A percentile compares a stretch with the other conserved stretches of the same genome.
phyloP scores from a whole-genome alignment of 2,113 vertebrate genomes.

The Gobio gobio region DNA sequence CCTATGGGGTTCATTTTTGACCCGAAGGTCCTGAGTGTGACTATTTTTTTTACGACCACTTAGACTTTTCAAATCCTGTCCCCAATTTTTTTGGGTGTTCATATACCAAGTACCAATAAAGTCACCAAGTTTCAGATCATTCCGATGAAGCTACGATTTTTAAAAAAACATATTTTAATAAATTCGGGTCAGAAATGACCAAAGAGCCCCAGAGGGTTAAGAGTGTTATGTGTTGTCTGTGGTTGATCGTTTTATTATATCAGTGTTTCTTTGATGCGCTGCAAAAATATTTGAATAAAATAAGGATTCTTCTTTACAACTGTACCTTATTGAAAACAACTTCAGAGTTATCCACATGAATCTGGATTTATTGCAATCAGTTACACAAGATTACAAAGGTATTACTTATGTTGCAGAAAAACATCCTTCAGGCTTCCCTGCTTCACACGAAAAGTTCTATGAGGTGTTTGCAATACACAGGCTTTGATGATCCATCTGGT shows the following conservation, averaged over 20 bases:
- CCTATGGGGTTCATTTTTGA: too few relatives aligned
- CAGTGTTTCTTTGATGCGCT: background rate
- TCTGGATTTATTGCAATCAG: background rate
- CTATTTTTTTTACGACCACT: too few relatives aligned
- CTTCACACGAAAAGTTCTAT: background rate
- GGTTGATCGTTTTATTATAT: background rate
- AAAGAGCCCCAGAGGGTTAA: too few relatives aligned
- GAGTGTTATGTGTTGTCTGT: background rate
- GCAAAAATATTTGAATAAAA: background rate
- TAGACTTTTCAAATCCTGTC: too few relatives aligned
- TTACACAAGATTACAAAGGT: background rate
- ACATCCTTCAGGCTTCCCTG: background rate
- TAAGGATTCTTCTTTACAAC: background rate
- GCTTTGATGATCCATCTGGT: background rate
- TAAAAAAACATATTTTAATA: too few relatives aligned
- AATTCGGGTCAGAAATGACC: too few relatives aligned
- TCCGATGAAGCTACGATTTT: too few relatives aligned
- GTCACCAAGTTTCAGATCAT: too few relatives aligned
- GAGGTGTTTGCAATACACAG: background rate
- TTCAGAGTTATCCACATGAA: background rate
- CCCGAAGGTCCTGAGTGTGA: too few relatives aligned
- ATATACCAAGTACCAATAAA: too few relatives aligned
- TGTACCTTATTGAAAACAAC: too few relatives aligned
- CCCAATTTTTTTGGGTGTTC: too few relatives aligned
- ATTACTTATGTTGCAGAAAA: background rate